phyloP scores from a whole-genome alignment of 2,797 vertebrate species.

The Tarsius wallacei region DNA sequence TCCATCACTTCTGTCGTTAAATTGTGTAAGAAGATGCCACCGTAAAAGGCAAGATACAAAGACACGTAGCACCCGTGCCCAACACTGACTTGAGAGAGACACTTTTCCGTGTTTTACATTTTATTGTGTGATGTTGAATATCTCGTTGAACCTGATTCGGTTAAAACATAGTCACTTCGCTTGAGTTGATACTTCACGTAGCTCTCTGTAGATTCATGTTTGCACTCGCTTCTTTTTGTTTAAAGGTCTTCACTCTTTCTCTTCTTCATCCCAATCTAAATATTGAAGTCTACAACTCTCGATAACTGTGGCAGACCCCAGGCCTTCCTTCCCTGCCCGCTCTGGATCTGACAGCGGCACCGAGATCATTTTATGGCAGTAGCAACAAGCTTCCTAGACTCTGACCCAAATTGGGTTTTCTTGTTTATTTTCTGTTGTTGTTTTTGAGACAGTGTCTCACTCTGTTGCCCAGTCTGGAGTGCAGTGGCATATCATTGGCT shows the following conservation, averaged over 20 bases:
- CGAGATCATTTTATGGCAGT: neutral
- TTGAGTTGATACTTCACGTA: neutral
- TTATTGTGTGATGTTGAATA: neutral
- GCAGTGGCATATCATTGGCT: no score
- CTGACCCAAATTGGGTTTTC: slow-evolving; percentile 16
- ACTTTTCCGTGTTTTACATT: neutral
- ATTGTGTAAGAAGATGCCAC: slow-evolving; percentile 34
- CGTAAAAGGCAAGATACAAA: neutral
- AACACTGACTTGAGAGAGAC: neutral
- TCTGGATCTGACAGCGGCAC: neutral
- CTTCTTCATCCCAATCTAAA: neutral
- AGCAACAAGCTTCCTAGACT: neutral
- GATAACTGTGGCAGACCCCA: neutral
- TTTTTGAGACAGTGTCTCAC: no score
- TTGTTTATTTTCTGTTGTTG: no score
- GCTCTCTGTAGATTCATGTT: neutral
- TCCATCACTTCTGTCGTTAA: slow-evolving; percentile 5
- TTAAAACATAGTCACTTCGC: neutral
- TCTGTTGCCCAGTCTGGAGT: no score
- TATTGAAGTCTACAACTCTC: neutral
- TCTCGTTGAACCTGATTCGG: neutral
- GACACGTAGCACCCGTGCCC: neutral
- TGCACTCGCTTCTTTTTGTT: slow-evolving; percentile 14
- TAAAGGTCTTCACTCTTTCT: neutral
- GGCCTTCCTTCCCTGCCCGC: neutral